Percentiles rank a stretch among this genome's conserved stretches.
Conservation (phyloP, 2,888 invertebrate genomes). For the Rhabditoides inermis region DNA sequence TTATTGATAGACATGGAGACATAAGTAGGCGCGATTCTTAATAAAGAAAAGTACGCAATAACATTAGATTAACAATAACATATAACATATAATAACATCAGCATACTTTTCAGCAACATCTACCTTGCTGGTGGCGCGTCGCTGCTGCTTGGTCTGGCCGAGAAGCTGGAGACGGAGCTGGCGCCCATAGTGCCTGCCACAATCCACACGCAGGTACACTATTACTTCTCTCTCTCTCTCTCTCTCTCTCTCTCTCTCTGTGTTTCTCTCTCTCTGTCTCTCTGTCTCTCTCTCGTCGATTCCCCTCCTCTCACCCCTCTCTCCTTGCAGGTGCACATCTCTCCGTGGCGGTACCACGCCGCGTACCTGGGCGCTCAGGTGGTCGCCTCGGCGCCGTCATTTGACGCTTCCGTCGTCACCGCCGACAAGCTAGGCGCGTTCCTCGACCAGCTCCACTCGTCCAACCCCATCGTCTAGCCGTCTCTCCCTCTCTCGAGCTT, state of each 20-base stretch:
- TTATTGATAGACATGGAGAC: no score
- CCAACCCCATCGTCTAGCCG: no score
- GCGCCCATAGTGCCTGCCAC: constrained; percentile 58
- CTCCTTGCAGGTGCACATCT: constrained; percentile 34
- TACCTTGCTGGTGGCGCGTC: constrained; percentile 60
- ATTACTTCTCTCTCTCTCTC: constrained; percentile 33
- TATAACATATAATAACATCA: no score
- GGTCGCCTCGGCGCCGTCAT: constrained; percentile 32
- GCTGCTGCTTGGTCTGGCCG: constrained; percentile 59
- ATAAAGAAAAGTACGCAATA: no score
- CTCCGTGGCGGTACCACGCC: constrained; percentile 60
- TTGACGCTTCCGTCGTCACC: constrained; percentile 33
- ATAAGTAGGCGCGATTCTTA: no score
- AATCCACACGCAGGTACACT: constrained; percentile 57
- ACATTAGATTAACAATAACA: no score
- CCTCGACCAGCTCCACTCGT: constrained; percentile 17
- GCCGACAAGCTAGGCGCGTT: constrained; percentile 33
- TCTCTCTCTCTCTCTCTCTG: no score
- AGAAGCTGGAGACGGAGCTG: constrained; percentile 59
- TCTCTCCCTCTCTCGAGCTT: no score
- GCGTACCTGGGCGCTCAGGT: constrained; percentile 61
- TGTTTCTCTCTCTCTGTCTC: no score
- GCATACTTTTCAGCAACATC: constrained; percentile 56
- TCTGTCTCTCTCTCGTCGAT: no score
- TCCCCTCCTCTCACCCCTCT: no score